Conservation (phyloP, 2,113 vertebrate species). For the Phainopepla nitens region DNA sequence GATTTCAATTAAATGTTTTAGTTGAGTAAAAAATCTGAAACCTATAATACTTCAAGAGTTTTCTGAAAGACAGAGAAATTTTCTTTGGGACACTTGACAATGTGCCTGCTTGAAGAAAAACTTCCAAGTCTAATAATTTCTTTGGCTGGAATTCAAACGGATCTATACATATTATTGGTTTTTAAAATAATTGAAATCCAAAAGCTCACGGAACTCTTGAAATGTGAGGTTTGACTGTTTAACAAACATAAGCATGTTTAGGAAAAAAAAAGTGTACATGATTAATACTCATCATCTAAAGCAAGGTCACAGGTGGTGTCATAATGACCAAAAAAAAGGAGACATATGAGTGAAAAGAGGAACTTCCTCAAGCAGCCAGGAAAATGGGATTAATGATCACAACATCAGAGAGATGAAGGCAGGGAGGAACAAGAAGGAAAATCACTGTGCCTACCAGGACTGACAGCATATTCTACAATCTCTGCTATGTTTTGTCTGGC, state of each 20-base stretch:
- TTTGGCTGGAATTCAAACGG: background rate
- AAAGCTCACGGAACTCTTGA: background rate
- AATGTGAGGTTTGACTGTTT: background rate
- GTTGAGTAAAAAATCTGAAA: background rate
- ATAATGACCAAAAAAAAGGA: background rate
- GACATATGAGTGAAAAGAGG: rapidly evolving
- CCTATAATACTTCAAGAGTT: background rate
- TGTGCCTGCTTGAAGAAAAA: background rate
- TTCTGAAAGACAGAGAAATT: background rate
- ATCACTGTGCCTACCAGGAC: background rate
- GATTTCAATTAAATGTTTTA: background rate
- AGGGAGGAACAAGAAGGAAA: background rate
- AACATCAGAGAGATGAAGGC: background rate
- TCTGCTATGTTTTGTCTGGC: background rate
- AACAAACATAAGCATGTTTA: background rate
- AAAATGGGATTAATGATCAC: background rate
- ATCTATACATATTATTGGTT: background rate
- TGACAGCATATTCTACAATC: background rate
- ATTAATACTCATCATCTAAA: background rate
- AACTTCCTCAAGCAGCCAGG: background rate
- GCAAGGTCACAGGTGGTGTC: background rate
- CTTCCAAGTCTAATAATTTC: background rate
- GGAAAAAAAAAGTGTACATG: too few species aligned
- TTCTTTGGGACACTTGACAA: background rate
- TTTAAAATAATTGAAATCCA: background rate